Conservation (phyloP, 2,888 invertebrate genomes). For the Athalia circularis region DNA sequence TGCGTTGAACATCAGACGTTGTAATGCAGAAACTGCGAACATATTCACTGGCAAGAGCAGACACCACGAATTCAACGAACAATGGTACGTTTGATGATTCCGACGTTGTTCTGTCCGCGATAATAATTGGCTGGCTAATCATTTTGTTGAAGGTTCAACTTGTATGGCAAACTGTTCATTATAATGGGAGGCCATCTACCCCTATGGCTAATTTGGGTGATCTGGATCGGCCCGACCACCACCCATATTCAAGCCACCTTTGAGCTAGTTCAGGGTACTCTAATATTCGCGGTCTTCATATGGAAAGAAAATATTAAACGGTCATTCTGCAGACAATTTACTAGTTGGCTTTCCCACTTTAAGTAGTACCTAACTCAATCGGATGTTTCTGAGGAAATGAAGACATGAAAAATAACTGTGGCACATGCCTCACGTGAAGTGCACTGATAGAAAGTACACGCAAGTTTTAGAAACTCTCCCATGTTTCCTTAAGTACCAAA, state of each 20-base stretch:
- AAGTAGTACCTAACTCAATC: too few species aligned
- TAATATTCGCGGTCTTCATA: neutral
- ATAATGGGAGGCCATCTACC: slow-evolving; percentile 22
- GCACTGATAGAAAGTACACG: too few species aligned
- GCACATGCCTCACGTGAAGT: too few species aligned
- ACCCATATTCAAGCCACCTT: neutral
- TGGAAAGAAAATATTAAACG: slow-evolving; percentile 15
- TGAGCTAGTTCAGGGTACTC: neutral
- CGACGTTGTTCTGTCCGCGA: too few species aligned
- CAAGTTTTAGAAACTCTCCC: too few species aligned
- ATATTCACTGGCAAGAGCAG: neutral
- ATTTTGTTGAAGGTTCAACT: slow-evolving; percentile 14
- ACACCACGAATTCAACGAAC: neutral
- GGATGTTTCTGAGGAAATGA: too few species aligned
- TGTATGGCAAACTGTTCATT: slow-evolving; percentile 11
- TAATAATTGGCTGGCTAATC: neutral
- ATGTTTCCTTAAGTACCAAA: too few species aligned
- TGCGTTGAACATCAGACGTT: neutral
- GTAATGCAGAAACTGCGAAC: neutral
- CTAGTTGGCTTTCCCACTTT: too few species aligned
- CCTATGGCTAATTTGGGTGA: neutral
- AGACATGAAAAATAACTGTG: too few species aligned
- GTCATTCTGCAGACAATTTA: neutral
- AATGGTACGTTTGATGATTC: slow-evolving; percentile 9
- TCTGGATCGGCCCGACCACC: neutral